Conservation (phyloP, 2,797 vertebrate genomes). For the Emydoidea blandingii region DNA sequence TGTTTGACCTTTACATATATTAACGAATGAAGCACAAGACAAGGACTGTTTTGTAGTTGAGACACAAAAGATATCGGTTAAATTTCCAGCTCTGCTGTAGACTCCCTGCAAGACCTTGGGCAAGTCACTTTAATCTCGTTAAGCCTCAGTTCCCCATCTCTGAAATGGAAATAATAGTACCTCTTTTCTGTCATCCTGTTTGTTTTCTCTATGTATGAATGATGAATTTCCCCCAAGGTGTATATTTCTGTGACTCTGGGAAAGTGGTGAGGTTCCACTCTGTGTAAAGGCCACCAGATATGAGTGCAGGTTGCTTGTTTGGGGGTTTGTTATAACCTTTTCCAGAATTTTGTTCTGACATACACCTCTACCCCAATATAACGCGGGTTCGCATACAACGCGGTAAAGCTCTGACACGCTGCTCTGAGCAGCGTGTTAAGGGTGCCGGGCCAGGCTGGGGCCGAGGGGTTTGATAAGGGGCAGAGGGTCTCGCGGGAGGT, state of each 20-base stretch:
- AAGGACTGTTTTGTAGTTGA: neutral
- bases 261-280: neutral
- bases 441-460: too few relatives aligned
- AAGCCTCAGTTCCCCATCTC: neutral
- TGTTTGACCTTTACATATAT: neutral
- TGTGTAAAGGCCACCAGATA: neutral
- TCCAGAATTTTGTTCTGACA: constrained; percentile 36
- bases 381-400: too few relatives aligned
- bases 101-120: neutral
- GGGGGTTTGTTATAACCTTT: constrained; percentile 24
- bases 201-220: neutral
- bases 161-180: neutral
- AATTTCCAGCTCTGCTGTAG: neutral
- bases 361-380: neutral
- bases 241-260: neutral
- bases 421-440: too few relatives aligned
- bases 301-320: constrained; percentile 15
- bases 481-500: too few relatives aligned
- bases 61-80: fast-evolving
- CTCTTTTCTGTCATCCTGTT: neutral
- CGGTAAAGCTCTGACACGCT: too few relatives aligned
- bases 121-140: neutral
- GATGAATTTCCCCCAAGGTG: neutral
- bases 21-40: fast-evolving
- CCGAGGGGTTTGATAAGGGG: too few relatives aligned